These are phyloP conservation scores for Melanotaenia nigrans DNA, from an alignment of 2,797 vertebrate species.

Conservation along the genomic window DNA sequence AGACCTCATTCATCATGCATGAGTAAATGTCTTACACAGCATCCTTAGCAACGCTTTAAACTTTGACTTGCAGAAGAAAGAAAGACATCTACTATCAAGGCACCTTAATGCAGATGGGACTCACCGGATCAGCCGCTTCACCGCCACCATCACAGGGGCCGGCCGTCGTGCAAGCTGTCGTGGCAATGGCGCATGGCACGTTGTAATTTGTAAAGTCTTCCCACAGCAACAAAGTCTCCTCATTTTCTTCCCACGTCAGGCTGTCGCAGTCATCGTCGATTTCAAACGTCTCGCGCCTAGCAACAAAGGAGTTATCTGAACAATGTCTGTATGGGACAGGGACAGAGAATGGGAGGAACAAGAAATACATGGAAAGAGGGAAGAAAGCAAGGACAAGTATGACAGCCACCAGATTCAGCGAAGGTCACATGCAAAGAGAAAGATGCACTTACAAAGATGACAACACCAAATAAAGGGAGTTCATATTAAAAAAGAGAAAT, in stretches of 20 bases:
- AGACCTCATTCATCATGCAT: conserved; percentile 64
- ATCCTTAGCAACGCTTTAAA: conserved; percentile 32
- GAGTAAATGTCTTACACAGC: conserved; percentile 57
- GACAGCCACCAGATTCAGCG: conserved; percentile 54
- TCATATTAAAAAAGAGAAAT: conserved; percentile 21
- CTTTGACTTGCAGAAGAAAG: conserved; percentile 6
- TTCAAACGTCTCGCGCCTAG: conserved; percentile 94
- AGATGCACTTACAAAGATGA: conserved; percentile 13
- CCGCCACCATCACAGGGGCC: conserved; percentile 75
- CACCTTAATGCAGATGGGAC: conserved; percentile 25
- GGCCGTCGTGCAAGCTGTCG: conserved; percentile 26
- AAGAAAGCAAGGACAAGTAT: conserved; percentile 50
- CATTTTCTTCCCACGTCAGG: conserved; percentile 97
- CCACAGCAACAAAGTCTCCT: conserved; percentile 95
- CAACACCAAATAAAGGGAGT: conserved; percentile 17
- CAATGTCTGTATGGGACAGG: conserved; percentile 75
- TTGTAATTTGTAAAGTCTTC: conserved; percentile 98
- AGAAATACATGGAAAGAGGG: conserved; percentile 13
- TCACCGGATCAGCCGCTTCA: conserved; percentile 81
- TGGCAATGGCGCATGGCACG: conserved; percentile 62
- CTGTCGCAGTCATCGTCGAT: conserved; percentile 98
- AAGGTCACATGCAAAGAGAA: conserved; percentile 45
- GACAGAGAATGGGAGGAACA: conserved; percentile 37
- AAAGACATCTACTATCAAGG: conserved; percentile 15
- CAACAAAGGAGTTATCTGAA: conserved; percentile 84